Conservation (phyloP, 1,140 invertebrate genomes). For the Macrotrachela quadricornifera region DNA sequence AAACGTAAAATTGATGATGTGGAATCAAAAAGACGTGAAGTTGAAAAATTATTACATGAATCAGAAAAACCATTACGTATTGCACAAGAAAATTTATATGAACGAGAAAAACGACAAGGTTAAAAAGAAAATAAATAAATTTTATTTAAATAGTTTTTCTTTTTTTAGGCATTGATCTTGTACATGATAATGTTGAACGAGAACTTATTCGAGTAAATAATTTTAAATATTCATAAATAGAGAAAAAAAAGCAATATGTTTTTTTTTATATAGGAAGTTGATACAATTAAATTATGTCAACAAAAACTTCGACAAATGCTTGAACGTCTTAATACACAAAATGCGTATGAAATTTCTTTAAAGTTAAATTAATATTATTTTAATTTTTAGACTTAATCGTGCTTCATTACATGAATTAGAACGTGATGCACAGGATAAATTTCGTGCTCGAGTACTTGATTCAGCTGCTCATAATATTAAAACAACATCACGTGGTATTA, state of each 20-base stretch:
- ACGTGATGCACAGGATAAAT: constrained; percentile 64
- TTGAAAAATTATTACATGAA: constrained; percentile 63
- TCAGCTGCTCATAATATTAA: constrained; percentile 53
- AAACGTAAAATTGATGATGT: constrained; percentile 57
- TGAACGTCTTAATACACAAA: constrained; percentile 43
- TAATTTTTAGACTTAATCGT: constrained; percentile 22
- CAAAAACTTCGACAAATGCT: constrained; percentile 48
- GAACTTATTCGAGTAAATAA: constrained; percentile 41
- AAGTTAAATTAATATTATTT: too few relatives aligned
- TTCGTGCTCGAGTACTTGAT: constrained; percentile 63
- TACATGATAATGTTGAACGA: constrained; percentile 61
- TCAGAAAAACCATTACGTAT: constrained; percentile 71
- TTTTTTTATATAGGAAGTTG: constrained; percentile 40
- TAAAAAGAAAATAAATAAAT: too few relatives aligned
- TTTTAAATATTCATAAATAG: neutral
- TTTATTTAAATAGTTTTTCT: too few relatives aligned
- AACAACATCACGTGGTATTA: constrained; percentile 59
- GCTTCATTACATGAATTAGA: constrained; percentile 57
- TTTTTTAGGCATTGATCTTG: constrained; percentile 40
- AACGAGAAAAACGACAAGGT: constrained; percentile 56
- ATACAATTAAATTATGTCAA: constrained; percentile 51
- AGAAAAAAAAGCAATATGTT: neutral
- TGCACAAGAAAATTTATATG: constrained; percentile 73
- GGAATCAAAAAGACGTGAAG: constrained; percentile 47
- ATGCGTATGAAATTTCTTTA: constrained; percentile 30